These are phyloP conservation scores for Vultur gryphus DNA, from an alignment of 2,797 vertebrate species.

Conservation along the genomic window DNA sequence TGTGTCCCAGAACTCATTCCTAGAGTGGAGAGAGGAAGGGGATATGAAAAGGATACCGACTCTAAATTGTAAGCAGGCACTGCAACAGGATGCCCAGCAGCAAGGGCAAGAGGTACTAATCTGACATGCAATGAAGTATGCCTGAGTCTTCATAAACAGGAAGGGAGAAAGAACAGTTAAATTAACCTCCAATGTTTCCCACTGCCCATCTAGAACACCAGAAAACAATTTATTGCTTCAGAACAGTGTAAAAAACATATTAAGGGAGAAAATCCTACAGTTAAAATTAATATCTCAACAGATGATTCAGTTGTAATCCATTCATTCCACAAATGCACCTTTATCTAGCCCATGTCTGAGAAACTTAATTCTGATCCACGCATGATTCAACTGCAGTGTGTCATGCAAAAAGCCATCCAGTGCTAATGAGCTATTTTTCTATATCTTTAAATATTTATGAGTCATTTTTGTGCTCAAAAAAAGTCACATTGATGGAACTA, in stretches of 20 bases:
- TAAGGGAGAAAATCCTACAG: not conserved
- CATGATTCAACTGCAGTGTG: constrained; percentile 7
- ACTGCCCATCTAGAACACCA: not conserved
- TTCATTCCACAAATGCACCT: not conserved
- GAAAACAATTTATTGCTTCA: not conserved
- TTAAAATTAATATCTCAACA: not conserved
- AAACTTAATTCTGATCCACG: constrained; percentile 2
- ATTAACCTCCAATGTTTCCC: not conserved
- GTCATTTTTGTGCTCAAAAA: constrained; percentile 20
- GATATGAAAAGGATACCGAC: not conserved
- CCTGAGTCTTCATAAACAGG: not conserved
- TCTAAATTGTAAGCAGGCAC: not conserved
- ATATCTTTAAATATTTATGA: constrained; percentile 19
- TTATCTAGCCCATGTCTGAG: not conserved
- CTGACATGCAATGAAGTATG: not conserved
- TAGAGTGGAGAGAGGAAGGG: not conserved
- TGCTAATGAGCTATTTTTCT: constrained; percentile 35
- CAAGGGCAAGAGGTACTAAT: not conserved
- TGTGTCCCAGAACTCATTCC: not conserved
- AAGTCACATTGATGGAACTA: not conserved
- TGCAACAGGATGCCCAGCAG: not conserved
- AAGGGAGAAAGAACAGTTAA: not conserved
- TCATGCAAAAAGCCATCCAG: constrained; percentile 1
- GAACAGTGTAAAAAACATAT: not conserved
- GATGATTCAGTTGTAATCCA: constrained; percentile 4